Evolutionary conservation across 2,888 invertebrate genomes (phyloP).

Genomic region (Leptinotarsa juncta): DNA sequence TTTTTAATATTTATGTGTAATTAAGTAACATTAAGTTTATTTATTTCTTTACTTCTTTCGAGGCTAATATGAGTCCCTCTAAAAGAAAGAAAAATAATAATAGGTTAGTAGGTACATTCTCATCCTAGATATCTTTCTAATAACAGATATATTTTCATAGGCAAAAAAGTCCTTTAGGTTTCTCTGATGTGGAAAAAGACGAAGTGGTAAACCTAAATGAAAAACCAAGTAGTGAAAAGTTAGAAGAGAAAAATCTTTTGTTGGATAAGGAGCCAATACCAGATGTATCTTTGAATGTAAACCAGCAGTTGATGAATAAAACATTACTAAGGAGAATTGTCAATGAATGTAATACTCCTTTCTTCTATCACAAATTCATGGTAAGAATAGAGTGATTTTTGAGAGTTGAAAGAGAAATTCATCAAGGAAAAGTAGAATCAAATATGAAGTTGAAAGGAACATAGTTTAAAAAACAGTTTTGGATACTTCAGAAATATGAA

Average conservation of each 20-base stretch:
- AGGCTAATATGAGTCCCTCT: no score
- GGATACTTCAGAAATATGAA: no score
- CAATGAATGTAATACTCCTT: constrained; percentile 23
- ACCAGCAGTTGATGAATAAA: constrained; percentile 15
- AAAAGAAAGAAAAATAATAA: not conserved
- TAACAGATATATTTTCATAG: not conserved
- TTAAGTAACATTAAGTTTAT: no score
- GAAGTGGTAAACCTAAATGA: no score
- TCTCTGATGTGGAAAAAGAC: no score
- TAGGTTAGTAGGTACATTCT: not conserved
- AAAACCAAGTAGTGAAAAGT: no score
- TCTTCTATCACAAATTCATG: constrained; percentile 42
- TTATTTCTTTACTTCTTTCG: not conserved
- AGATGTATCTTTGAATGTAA: constrained; percentile 14
- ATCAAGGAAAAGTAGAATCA: not conserved
- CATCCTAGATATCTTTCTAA: not conserved
- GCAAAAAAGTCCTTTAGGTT: not conserved
- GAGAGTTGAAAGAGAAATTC: not conserved
- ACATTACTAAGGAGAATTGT: constrained; percentile 13
- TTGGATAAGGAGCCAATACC: constrained; percentile 25
- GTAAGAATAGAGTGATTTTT: constrained; percentile 28
- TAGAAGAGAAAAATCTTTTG: not conserved
- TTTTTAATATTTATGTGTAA: no score
- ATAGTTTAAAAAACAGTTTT: no score
- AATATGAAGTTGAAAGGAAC: no score